Evolutionary conservation across 2,113 vertebrate species (phyloP).

Genomic region (Carassius auratus): DNA sequence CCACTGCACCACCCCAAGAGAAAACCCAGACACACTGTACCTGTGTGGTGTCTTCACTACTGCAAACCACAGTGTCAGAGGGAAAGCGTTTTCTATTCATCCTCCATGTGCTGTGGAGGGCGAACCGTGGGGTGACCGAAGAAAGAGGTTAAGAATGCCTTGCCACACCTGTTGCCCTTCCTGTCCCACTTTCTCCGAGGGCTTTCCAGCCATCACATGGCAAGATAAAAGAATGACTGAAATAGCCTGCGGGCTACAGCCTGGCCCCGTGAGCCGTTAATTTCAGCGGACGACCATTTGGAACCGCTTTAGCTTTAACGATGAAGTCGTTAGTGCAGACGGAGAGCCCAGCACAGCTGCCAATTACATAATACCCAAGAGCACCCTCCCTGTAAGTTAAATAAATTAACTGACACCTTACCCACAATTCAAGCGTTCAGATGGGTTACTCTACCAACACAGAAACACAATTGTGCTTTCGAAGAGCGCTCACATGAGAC

Average conservation of each 20-base stretch:
- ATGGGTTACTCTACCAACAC: not conserved
- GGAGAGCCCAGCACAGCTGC: conserved; percentile 28
- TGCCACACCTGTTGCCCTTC: conserved; percentile 31
- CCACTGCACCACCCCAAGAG: conserved; percentile 29
- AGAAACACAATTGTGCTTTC: not conserved
- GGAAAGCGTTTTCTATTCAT: not conserved
- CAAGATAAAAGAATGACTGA: conserved; percentile 32
- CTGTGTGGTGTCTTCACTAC: conserved; percentile 47
- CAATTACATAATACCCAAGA: conserved; percentile 31
- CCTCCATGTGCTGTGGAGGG: not conserved
- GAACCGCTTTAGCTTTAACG: conserved; percentile 42
- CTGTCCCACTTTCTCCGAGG: conserved; percentile 17
- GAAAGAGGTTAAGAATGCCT: conserved; percentile 21
- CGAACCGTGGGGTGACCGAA: not conserved
- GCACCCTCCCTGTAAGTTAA: conserved; percentile 29
- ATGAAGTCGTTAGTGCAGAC: conserved; percentile 25
- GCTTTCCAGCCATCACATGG: conserved; percentile 18
- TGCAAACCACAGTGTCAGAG: not conserved
- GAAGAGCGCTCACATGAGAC: not conserved
- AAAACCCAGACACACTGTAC: conserved; percentile 47
- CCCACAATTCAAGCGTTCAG: not conserved
- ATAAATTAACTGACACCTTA: conserved; percentile 35
- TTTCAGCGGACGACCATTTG: not conserved
- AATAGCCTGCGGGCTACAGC: conserved; percentile 7
- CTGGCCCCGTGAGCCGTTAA: not conserved